Conservation (phyloP, 2,113 vertebrate species). For the Oriolus oriolus region DNA sequence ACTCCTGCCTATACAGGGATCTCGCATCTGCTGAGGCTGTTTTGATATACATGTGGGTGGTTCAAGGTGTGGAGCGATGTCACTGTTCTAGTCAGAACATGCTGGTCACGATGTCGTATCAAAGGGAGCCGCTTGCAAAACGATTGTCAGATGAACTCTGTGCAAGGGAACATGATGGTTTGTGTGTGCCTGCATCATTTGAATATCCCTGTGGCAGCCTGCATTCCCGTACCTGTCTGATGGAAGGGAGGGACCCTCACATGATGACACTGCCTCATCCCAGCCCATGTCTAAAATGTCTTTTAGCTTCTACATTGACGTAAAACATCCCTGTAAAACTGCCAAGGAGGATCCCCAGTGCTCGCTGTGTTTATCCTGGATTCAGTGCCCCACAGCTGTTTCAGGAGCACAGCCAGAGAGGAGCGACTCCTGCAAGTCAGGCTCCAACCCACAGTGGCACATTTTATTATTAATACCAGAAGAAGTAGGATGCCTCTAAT, state of each 20-base stretch:
- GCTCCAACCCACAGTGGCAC: background rate
- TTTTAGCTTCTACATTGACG: background rate
- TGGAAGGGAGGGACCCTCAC: background rate
- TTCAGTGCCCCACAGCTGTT: background rate
- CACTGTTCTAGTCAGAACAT: conserved; percentile 33
- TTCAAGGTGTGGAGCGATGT: conserved; percentile 53
- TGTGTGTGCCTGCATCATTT: background rate
- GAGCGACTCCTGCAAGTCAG: background rate
- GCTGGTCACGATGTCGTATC: background rate
- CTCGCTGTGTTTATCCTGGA: background rate
- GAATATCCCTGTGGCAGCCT: background rate
- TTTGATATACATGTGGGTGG: conserved; percentile 41
- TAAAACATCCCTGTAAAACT: background rate
- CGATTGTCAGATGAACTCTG: conserved; percentile 31
- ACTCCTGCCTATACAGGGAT: background rate
- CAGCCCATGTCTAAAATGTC: background rate
- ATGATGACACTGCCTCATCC: background rate
- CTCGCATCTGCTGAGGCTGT: background rate
- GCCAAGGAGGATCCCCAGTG: background rate
- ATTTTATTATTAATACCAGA: background rate
- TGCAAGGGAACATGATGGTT: background rate
- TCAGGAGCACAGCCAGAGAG: background rate
- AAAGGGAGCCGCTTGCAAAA: conserved; percentile 25
- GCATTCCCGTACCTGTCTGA: background rate
- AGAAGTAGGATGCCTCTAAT: background rate